Evolutionary conservation across 2,888 invertebrate species (phyloP).

Genomic region (Agriopis aurantiaria): DNA sequence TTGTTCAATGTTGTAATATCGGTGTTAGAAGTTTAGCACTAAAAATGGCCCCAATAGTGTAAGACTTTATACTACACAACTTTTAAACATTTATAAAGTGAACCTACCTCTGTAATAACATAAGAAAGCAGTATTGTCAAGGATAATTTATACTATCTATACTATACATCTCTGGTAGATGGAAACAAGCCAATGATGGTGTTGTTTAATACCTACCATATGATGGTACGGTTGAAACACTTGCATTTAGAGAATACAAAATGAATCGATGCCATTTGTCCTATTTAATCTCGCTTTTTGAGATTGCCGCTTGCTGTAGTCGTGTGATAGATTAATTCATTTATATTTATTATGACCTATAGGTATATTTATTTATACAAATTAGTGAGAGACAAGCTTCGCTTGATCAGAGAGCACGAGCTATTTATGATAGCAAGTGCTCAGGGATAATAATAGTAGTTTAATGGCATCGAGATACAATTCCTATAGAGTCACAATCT

Average conservation of each 20-base stretch:
- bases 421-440: too few relatives aligned
- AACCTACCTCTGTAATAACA: slow-evolving; percentile 43
- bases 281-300: slow-evolving; percentile 13
- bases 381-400: background rate
- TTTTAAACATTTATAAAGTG: slow-evolving; percentile 40
- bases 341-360: background rate
- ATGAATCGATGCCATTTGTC: slow-evolving; percentile 6
- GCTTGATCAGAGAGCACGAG: background rate
- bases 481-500: too few relatives aligned
- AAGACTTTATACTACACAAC: slow-evolving; percentile 36
- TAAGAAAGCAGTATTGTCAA: slow-evolving; percentile 35
- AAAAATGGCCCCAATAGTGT: slow-evolving; percentile 59
- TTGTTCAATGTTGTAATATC: slow-evolving; percentile 49
- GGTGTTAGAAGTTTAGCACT: slow-evolving; percentile 55
- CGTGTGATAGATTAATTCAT: background rate
- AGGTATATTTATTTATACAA: background rate
- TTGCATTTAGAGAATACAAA: slow-evolving; percentile 4
- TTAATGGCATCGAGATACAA: too few relatives aligned
- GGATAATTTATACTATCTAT: too few relatives aligned
- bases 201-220: slow-evolving; percentile 25
- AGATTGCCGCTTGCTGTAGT: slow-evolving; percentile 3
- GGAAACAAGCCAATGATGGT: too few relatives aligned
- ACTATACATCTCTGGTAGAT: too few relatives aligned
- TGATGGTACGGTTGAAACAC: slow-evolving; percentile 25
- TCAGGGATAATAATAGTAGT: too few relatives aligned